Percentiles rank a stretch among this genome's conserved stretches.
These are phyloP conservation scores for Raja brachyura DNA, from an alignment of 2,113 vertebrate species.

Conservation along the genomic window DNA sequence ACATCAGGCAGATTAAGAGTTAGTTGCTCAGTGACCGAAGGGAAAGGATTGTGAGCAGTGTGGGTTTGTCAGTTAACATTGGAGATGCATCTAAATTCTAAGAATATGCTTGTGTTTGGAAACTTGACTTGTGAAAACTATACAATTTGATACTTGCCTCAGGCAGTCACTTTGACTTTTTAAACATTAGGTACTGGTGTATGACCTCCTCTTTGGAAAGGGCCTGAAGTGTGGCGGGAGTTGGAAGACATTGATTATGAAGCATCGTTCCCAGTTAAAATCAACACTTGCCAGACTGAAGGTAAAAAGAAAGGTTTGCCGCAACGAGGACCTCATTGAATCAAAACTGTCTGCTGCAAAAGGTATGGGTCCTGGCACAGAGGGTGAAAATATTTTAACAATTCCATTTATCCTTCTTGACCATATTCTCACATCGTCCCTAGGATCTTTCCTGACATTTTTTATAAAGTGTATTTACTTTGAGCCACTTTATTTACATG, in stretches of 20 bases:
- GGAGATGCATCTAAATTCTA: not conserved
- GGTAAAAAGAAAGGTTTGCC: slow-evolving; percentile 72
- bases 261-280: slow-evolving; percentile 71
- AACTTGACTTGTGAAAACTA: not conserved
- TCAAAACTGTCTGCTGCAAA: not conserved
- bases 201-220: slow-evolving; percentile 79
- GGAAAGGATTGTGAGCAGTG: not conserved
- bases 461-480: not conserved
- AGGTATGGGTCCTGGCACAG: slow-evolving; percentile 5
- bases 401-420: not conserved
- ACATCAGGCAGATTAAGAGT: not conserved
- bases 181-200: slow-evolving; percentile 71
- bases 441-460: not conserved
- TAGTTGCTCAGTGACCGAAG: not conserved
- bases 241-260: slow-evolving; percentile 68
- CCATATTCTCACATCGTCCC: not conserved
- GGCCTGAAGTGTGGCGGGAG: slow-evolving; percentile 77
- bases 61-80: not conserved
- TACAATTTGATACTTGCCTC: not conserved
- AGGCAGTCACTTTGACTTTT: too few relatives aligned
- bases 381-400: not conserved
- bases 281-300: slow-evolving; percentile 82
- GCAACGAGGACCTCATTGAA: slow-evolving; percentile 74
- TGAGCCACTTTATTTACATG: not conserved
- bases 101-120: not conserved